A percentile compares a stretch with the other conserved stretches of the same genome.
phyloP scores from a whole-genome alignment of 2,888 invertebrate genomes.

The Acronicta leporina region DNA sequence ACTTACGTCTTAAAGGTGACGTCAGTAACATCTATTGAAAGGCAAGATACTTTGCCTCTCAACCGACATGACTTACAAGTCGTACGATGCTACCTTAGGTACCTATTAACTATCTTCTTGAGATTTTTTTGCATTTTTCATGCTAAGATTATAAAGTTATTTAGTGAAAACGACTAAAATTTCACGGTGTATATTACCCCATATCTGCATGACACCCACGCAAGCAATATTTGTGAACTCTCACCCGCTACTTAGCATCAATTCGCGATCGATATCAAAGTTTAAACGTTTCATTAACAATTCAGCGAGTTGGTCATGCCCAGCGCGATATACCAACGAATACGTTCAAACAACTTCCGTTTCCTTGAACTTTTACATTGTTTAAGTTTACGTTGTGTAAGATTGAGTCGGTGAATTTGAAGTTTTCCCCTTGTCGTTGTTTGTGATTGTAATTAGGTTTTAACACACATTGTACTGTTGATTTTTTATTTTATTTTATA shows the following conservation, averaged over 20 bases:
- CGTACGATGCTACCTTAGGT: too few relatives aligned
- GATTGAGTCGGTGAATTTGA: constrained; percentile 36
- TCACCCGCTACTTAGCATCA: constrained; percentile 55
- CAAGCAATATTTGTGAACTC: constrained; percentile 31
- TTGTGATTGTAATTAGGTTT: constrained; percentile 43
- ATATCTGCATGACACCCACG: too few relatives aligned
- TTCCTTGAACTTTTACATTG: constrained; percentile 46
- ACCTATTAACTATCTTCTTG: too few relatives aligned
- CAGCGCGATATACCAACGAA: constrained; percentile 42
- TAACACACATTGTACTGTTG: neutral
- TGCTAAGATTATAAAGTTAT: too few relatives aligned
- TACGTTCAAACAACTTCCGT: constrained; percentile 35
- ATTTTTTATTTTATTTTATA: neutral
- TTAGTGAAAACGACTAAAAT: too few relatives aligned
- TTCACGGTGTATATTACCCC: too few relatives aligned
- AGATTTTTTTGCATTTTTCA: too few relatives aligned
- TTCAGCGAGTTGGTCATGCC: constrained; percentile 51
- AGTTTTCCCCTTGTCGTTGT: constrained; percentile 33
- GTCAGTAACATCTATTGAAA: too few relatives aligned
- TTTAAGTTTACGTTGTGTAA: constrained; percentile 39
- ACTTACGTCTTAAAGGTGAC: too few relatives aligned
- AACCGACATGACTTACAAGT: too few relatives aligned
- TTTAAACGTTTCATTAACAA: constrained; percentile 67
- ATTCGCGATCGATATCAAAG: constrained; percentile 62
- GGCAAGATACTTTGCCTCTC: too few relatives aligned